Evolutionary conservation across 2,797 vertebrate genomes (phyloP), one percentile per base, ranked within the genome.

Genomic region (Sternotherus odoratus): DNA sequence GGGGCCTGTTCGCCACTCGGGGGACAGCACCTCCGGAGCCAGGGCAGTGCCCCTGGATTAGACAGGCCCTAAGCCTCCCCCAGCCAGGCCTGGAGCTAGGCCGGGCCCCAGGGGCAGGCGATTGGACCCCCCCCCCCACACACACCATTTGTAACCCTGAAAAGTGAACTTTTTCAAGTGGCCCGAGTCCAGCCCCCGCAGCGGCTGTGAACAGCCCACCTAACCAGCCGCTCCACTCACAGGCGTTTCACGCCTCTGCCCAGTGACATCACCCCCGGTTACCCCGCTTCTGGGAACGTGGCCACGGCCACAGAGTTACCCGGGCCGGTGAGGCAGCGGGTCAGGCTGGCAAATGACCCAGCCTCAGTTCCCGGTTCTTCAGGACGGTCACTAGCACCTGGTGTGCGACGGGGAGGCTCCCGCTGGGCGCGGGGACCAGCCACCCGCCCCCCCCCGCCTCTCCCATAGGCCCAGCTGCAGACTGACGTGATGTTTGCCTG

Each of bases 281-380:
- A 81, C 63, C 28, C 0, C 75, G 60, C 49, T 51, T 23, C 23
- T 36, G 54, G 53, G 53, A 26, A 39, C 51, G 1, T 0, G 51
- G 56, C 57, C 2, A 16, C 63, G 17, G 79, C 84, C 66, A 60
- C 0, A 0, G 75, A 77, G 51, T 75, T 79, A 77, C 49, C 89
- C 3, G 84, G 74, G 66, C 82, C 84, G 81, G 36, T 3, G 1
- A 6, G 81, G 85, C 77, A 92, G 51, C 0, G 0, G 74, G 85
- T 95, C 77, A 82, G 0, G 0, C 13, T 39, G 74, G 88, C 88
- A 72, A 81, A 69, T 92, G 77, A 90, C 79, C 85, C 6, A 90
- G 83, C 53, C 92, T 84, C 56, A 79, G 88, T 79, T 93, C 96
- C 94, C 96, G 93, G 16, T 66, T 93, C 89, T 92, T 21, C 0